Conservation (phyloP, 2,113 vertebrate genomes). For the Abramis brama region DNA sequence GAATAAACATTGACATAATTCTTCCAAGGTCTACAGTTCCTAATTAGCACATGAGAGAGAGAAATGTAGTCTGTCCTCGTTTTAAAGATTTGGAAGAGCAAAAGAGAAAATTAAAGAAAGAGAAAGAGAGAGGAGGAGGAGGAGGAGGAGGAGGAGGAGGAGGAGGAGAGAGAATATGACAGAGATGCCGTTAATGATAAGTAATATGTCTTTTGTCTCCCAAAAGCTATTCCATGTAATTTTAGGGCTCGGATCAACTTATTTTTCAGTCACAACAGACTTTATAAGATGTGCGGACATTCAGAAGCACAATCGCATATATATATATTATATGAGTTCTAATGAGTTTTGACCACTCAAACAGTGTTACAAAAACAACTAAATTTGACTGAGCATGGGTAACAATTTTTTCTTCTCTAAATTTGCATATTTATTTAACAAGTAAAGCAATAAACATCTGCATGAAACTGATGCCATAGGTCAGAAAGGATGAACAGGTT, state of each 20-base stretch:
- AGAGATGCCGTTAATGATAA: conserved; percentile 29
- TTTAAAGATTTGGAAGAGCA: conserved; percentile 73
- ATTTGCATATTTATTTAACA: background rate
- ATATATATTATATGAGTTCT: no score
- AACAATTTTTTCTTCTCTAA: background rate
- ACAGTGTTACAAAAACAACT: background rate
- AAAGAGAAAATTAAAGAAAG: conserved; percentile 47
- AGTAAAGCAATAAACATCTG: background rate
- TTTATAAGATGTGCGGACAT: background rate
- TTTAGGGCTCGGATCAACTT: background rate
- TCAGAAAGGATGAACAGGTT: background rate
- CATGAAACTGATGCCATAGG: background rate
- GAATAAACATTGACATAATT: conserved; percentile 45
- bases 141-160: background rate
- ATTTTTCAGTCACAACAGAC: background rate
- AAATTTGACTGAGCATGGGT: background rate
- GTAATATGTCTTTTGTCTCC: conserved; percentile 3
- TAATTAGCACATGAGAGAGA: conserved; percentile 41
- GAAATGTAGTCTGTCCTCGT: conserved; percentile 70
- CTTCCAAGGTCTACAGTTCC: conserved; percentile 31
- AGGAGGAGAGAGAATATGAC: conserved; percentile 2
- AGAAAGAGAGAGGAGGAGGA: conserved; percentile 35
- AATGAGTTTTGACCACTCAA: background rate
- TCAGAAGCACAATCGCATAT: background rate
- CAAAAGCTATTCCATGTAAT: conserved; percentile 17